A percentile compares a stretch with the other conserved stretches of the same genome.
Evolutionary conservation across 1,140 invertebrate genomes (phyloP).

Genomic region (Brachionus asplanchnoidis): DNA sequence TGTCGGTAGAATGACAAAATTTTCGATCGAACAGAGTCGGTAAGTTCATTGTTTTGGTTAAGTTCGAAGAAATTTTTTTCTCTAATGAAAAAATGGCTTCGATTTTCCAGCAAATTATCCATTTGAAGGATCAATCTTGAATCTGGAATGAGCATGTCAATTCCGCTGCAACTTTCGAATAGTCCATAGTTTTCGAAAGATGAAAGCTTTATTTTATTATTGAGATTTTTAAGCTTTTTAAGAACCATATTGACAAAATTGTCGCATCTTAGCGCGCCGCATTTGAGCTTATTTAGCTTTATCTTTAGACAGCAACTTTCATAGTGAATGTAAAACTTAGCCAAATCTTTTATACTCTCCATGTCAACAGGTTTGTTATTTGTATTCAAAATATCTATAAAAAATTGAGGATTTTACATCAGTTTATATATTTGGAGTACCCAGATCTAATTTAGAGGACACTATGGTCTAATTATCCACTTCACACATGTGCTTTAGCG

Average conservation of each 20-base stretch:
- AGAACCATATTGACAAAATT: background rate
- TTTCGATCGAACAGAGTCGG: background rate
- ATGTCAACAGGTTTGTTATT: background rate
- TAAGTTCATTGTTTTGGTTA: background rate
- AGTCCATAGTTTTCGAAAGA: background rate
- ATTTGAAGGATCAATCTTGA: background rate
- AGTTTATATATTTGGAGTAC: background rate
- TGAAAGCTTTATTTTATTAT: background rate
- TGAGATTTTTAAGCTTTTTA: background rate
- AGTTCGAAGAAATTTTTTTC: constrained; percentile 7
- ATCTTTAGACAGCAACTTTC: background rate
- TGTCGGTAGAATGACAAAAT: constrained; percentile 20
- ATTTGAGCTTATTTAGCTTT: background rate
- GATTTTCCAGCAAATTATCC: background rate
- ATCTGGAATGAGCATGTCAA: constrained; percentile 12
- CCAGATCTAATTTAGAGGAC: background rate
- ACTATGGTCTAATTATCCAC: constrained; percentile 27
- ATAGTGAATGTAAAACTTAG: background rate
- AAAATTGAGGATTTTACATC: background rate
- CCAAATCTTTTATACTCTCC: background rate
- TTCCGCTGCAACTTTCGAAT: background rate
- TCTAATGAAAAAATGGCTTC: background rate
- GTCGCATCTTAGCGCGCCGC: background rate
- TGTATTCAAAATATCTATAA: background rate
- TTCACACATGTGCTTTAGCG: constrained; percentile 34